Conservation (phyloP, 2,888 invertebrate species). For the Lagria hirta region DNA sequence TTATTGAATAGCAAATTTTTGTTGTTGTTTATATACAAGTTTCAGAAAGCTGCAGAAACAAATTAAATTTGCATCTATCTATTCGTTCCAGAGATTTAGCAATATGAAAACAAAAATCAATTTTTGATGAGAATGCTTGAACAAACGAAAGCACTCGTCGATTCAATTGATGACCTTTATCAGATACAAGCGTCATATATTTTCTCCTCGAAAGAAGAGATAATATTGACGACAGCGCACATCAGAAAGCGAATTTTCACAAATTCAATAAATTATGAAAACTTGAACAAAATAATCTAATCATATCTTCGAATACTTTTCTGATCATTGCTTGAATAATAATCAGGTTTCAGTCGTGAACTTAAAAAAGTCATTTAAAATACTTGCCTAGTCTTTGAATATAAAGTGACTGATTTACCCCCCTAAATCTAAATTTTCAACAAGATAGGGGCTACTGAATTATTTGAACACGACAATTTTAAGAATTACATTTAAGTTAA, state of each 20-base stretch:
- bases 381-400: constrained; percentile 41
- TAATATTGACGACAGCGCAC: too few species aligned
- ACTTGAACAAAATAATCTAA: constrained; percentile 25
- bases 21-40: too few species aligned
- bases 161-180: too few species aligned
- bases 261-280: constrained; percentile 24
- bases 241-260: constrained; percentile 8
- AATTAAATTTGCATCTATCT: too few species aligned
- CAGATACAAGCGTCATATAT: too few species aligned
- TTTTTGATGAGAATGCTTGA: too few species aligned
- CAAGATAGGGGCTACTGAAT: constrained; percentile 22
- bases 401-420: constrained; percentile 44
- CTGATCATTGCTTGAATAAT: constrained; percentile 30
- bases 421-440: constrained; percentile 24
- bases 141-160: too few species aligned
- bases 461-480: constrained; percentile 24
- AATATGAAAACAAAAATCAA: too few species aligned
- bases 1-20: too few species aligned
- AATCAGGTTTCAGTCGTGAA: constrained; percentile 27
- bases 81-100: too few species aligned
- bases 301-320: constrained; percentile 27
- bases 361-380: constrained; percentile 39
- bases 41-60: too few species aligned
- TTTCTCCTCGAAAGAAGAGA: too few species aligned
- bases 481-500: constrained; percentile 1